Conservation (phyloP, 2,113 vertebrate genomes). For the Zosterops hypoxanthus region DNA sequence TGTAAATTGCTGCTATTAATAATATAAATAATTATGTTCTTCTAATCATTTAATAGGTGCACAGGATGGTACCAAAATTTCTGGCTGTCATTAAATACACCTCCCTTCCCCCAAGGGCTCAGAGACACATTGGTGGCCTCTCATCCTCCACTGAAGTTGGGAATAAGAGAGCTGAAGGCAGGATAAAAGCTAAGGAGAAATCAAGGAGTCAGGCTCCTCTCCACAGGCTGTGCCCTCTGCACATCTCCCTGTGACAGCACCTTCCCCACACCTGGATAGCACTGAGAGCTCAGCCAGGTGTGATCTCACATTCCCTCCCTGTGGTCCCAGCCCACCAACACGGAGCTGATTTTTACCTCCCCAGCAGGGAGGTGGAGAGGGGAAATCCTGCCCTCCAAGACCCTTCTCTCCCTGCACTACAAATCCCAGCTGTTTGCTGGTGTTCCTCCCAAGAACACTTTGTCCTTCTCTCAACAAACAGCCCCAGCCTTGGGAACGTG, state of each 20-base stretch:
- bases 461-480: background rate
- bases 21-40: conserved; percentile 40
- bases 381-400: background rate
- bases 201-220: background rate
- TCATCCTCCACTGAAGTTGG: background rate
- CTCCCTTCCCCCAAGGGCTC: background rate
- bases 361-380: background rate
- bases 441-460: background rate
- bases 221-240: background rate
- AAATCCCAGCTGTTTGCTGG: background rate
- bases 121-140: background rate
- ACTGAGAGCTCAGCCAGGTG: background rate
- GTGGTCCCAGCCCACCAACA: rapidly evolving
- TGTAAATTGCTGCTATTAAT: conserved; percentile 47
- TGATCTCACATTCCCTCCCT: background rate
- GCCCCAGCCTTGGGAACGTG: background rate
- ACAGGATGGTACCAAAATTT: conserved; percentile 14
- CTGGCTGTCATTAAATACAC: background rate
- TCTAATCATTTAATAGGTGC: conserved; percentile 39
- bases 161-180: background rate
- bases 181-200: background rate
- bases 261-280: background rate
- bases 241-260: background rate
- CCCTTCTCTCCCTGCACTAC: background rate
- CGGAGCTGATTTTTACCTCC: background rate